Evolutionary conservation across 2,797 vertebrate genomes (phyloP), one percentile per base, ranked within the genome.

Genomic region (Myotis vivesi): DNA sequence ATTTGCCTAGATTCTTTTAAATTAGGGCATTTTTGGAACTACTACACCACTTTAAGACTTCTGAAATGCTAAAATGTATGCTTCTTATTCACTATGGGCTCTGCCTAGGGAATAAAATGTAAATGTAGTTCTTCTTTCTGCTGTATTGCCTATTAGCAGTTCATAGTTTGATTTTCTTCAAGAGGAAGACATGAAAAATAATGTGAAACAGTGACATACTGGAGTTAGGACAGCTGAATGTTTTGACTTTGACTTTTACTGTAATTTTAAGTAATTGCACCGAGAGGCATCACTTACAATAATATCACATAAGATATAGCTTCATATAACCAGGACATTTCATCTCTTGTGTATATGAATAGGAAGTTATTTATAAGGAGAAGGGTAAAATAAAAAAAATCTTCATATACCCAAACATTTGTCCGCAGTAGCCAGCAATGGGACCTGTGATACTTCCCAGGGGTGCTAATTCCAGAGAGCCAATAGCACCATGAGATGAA

Each of bases 161-260:
- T 88, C n/a, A 2, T 75, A 59, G 44, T 68, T 87, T 87, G 87
- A 87, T 80, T 86, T 93, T 66, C 66, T 84, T 93, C 17, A 55
- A 62, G 55, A 90, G 7, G 57, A 7, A 76, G 36, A 49, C 4
- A 20, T 44, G 16, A 77, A 77, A 89, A 86, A 33, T 79, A 83
- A 91, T 33, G 13, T 71, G 66, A 79, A 15, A n/a, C 17, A 80
- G 9, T 89, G 46, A 64, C 13, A 28, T 51, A 28, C 16, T 75
- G 38, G 41, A 77, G 13, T 51, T 82, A 57, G 44, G n/a, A 49
- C 2, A 33, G 12, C n/a, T 77, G 20, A 44, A 71, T 62, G 4
- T 81, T 92, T 85, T 82, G 68, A 38, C 12, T 8, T 20, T 69
- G 51, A 64, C 23, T 86, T 94, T 73, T 15, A 79, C 36, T 72